These are phyloP conservation scores for Heliocidaris erythrogramma DNA, from an alignment of 35 echinoderm and acorn worm species.

Conservation along the genomic window DNA sequence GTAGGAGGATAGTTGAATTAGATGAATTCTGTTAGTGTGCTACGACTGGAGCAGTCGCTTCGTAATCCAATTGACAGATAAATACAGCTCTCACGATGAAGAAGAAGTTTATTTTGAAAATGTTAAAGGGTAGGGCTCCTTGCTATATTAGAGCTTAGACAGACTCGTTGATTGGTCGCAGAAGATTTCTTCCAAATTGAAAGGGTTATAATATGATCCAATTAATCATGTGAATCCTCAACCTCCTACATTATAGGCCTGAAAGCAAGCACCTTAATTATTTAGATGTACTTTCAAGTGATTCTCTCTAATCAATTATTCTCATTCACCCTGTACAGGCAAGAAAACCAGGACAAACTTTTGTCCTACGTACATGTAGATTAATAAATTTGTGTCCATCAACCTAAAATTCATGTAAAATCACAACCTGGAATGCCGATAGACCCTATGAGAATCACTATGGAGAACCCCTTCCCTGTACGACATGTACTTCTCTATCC, in stretches of 20 bases:
- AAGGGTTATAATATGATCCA: not conserved
- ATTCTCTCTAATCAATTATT: too few species aligned
- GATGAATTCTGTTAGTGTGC: not conserved
- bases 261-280: not conserved
- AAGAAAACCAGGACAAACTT: too few species aligned
- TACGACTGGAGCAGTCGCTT: not conserved
- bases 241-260: not conserved
- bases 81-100: not conserved
- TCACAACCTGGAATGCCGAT: too few species aligned
- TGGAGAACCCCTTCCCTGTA: too few species aligned
- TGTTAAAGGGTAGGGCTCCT: not conserved
- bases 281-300: not conserved
- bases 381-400: too few species aligned
- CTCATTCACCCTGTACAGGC: too few species aligned
- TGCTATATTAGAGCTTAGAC: too few species aligned
- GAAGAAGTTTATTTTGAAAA: not conserved
- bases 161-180: not conserved
- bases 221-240: not conserved
- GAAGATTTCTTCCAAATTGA: not conserved
- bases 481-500: too few species aligned
- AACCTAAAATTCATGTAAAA: too few species aligned
- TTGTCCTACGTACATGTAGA: too few species aligned
- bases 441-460: too few species aligned
- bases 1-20: not conserved
- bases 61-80: not conserved